Conservation (phyloP, 2,888 invertebrate genomes). For the Chironomus tentans region DNA sequence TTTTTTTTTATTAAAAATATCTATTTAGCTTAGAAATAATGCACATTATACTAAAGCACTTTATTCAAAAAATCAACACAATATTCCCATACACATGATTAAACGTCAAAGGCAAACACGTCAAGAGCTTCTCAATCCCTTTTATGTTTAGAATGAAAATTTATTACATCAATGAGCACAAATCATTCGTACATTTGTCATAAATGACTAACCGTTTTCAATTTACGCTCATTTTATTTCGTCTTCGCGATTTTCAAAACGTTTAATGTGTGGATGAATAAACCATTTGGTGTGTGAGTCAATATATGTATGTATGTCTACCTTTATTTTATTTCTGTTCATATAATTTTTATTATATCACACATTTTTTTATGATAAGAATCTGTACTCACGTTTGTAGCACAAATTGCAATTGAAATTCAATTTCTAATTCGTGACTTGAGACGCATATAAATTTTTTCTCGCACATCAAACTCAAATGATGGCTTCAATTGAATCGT, state of each 20-base stretch:
- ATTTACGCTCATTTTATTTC: background rate
- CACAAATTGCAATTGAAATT: background rate
- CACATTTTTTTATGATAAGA: too few species aligned
- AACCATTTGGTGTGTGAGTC: background rate
- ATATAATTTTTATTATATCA: too few species aligned
- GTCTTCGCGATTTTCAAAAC: background rate
- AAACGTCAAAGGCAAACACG: background rate
- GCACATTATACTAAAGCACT: too few species aligned
- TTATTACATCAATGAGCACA: slow-evolving; percentile 11
- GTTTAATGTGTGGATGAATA: background rate
- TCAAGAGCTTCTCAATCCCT: background rate
- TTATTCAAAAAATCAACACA: background rate
- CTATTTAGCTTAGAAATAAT: too few species aligned
- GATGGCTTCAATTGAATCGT: background rate
- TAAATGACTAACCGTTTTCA: slow-evolving; percentile 17
- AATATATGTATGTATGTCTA: background rate
- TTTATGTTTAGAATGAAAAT: background rate
- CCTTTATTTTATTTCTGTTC: too few species aligned
- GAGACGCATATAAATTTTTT: background rate
- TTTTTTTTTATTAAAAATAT: too few species aligned
- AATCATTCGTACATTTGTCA: slow-evolving; percentile 15
- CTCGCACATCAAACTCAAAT: background rate
- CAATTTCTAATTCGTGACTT: background rate
- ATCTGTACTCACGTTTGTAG: too few species aligned
- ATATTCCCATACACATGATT: background rate